phyloP scores from a whole-genome alignment of 2,888 invertebrate genomes.

The Pyralis farinalis region DNA sequence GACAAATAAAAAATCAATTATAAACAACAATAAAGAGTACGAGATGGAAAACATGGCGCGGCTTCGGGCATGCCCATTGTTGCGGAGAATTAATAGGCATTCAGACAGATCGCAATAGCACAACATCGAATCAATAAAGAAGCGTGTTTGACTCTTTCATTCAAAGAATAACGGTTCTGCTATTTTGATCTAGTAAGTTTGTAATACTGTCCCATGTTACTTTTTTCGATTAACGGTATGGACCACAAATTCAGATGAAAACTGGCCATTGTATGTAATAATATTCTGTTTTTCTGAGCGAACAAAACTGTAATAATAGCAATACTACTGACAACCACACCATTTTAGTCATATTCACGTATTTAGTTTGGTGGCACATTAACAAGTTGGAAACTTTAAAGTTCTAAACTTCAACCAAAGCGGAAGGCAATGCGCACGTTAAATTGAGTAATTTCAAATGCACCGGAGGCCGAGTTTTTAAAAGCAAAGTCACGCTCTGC shows the following conservation, averaged over 20 bases:
- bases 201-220: slow-evolving; percentile 28
- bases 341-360: no score
- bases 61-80: slow-evolving; percentile 53
- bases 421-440: slow-evolving; percentile 40
- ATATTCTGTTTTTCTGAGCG: no score
- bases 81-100: slow-evolving; percentile 60
- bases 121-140: slow-evolving; percentile 64
- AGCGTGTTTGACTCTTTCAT: slow-evolving; percentile 52
- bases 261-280: no score
- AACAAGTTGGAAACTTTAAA: no score
- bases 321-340: no score
- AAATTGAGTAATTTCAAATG: slow-evolving; percentile 48
- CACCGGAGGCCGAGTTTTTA: slow-evolving; percentile 50
- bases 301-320: no score
- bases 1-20: slow-evolving; percentile 63
- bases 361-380: no score
- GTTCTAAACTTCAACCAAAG: not conserved
- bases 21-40: slow-evolving; percentile 55
- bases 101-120: slow-evolving; percentile 60
- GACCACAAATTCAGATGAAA: no score
- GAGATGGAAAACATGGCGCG: slow-evolving; percentile 55
- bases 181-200: slow-evolving; percentile 44
- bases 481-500: slow-evolving; percentile 63
- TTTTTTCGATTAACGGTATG: slow-evolving; percentile 22
- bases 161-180: slow-evolving; percentile 53